Conservation (phyloP, 2,113 vertebrate genomes). For the Mungos mungo region DNA sequence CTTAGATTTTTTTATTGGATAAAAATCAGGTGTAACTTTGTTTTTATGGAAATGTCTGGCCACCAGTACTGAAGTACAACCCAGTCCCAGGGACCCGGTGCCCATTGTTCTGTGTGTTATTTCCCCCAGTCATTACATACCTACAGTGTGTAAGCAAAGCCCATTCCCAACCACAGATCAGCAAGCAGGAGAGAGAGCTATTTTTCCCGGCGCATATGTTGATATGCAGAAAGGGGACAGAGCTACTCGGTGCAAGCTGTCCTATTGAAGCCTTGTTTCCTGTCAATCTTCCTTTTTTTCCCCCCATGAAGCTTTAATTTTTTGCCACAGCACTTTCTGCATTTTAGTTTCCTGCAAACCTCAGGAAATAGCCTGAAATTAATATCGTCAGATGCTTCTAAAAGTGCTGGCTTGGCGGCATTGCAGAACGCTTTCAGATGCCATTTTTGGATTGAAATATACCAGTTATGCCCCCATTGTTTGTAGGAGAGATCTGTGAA, state of each 20-base stretch:
- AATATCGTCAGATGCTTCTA: constrained; percentile 80
- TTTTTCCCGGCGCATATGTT: constrained; percentile 47
- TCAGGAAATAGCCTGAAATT: constrained; percentile 86
- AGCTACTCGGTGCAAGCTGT: constrained; percentile 65
- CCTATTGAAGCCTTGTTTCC: constrained; percentile 82
- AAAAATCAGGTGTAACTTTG: background rate
- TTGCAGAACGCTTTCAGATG: constrained; percentile 74
- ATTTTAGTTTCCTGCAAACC: constrained; percentile 83
- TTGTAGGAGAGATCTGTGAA: constrained; percentile 28
- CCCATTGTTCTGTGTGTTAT: accelerated
- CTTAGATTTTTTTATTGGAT: constrained; percentile 2
- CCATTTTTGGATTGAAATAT: constrained; percentile 71
- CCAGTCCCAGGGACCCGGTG: background rate
- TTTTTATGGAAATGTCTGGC: background rate
- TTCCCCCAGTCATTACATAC: background rate
- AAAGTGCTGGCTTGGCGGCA: constrained; percentile 77
- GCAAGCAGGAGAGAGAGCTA: background rate
- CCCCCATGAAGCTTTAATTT: constrained; percentile 80
- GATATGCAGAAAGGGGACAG: constrained; percentile 46
- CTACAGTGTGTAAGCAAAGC: background rate
- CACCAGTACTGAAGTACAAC: background rate
- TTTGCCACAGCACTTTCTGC: constrained; percentile 82
- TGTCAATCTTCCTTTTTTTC: constrained; percentile 81
- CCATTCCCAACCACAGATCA: background rate
- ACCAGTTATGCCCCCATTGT: constrained; percentile 55